These are phyloP conservation scores for Colletes latitarsis DNA, from an alignment of 1,140 invertebrate species.

Conservation along the genomic window DNA sequence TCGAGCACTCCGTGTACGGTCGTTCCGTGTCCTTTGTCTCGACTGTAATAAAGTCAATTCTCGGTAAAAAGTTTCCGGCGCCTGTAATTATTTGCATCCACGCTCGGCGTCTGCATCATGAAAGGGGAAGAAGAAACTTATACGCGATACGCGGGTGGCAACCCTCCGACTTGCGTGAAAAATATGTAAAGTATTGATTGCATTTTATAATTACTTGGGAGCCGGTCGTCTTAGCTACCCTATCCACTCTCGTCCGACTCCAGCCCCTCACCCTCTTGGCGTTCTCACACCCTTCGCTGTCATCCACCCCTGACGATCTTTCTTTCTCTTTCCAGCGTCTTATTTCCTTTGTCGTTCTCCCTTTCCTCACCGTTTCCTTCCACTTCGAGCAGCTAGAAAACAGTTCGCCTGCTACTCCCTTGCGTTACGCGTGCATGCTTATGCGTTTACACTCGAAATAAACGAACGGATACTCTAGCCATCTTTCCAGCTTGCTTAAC, in stretches of 20 bases:
- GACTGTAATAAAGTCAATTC: conserved; percentile 30
- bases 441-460: conserved; percentile 50
- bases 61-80: conserved; percentile 18
- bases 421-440: conserved; percentile 36
- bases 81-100: conserved; percentile 43
- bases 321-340: conserved; percentile 24
- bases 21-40: conserved; percentile 3
- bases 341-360: conserved; percentile 41
- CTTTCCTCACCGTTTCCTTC: conserved; percentile 46
- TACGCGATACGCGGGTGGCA: conserved; percentile 20
- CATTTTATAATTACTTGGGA: conserved; percentile 82
- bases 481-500: no score
- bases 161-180: conserved; percentile 78
- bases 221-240: conserved; percentile 81
- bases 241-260: conserved; percentile 68
- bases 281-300: conserved; percentile 70
- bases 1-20: not conserved
- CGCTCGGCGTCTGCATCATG: conserved; percentile 43
- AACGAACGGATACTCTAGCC: conserved; percentile 35
- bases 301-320: conserved; percentile 46
- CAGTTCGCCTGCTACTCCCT: not conserved
- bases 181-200: conserved; percentile 83
- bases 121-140: conserved; percentile 46
- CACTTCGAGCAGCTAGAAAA: conserved; percentile 33
- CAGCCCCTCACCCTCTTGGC: conserved; percentile 57